Percentiles rank a stretch among this genome's conserved stretches.
These are phyloP conservation scores for Cyprinodon brontotheroides DNA, from an alignment of 2,113 vertebrate genomes.

Conservation along the genomic window DNA sequence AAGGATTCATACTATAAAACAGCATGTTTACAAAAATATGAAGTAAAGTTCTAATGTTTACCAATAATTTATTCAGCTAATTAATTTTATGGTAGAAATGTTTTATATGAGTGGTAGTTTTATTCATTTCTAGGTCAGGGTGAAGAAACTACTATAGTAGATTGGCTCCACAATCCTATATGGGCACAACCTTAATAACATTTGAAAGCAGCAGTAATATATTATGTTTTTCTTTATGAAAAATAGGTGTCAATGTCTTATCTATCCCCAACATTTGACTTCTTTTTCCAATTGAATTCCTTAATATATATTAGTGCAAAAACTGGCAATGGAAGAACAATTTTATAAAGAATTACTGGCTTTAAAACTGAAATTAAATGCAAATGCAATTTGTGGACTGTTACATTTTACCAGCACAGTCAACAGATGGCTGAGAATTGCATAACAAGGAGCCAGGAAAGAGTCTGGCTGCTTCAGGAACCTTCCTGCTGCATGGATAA, in stretches of 20 bases:
- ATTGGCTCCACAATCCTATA: neutral
- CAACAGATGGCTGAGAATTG: constrained; percentile 14
- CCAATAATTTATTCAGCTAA: neutral
- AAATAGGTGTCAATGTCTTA: neutral
- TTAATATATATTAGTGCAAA: neutral
- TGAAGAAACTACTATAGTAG: neutral
- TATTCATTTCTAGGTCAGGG: neutral
- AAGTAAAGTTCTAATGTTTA: neutral
- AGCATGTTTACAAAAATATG: neutral
- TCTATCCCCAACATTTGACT: neutral
- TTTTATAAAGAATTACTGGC: neutral
- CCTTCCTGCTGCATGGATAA: constrained; percentile 11
- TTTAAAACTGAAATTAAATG: neutral
- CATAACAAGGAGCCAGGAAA: constrained; percentile 12
- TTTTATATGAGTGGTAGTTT: neutral
- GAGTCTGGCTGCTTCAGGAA: constrained; percentile 7
- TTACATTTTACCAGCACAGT: neutral
- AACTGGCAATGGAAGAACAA: neutral
- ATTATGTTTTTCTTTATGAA: neutral
- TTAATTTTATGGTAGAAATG: neutral
- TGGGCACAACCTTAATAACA: neutral
- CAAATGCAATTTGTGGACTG: too few species aligned
- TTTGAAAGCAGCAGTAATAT: neutral
- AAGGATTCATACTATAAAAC: neutral
- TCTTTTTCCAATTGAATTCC: neutral